Evolutionary conservation across 2,888 invertebrate species (phyloP).

Genomic region (Amphipoea lucens): DNA sequence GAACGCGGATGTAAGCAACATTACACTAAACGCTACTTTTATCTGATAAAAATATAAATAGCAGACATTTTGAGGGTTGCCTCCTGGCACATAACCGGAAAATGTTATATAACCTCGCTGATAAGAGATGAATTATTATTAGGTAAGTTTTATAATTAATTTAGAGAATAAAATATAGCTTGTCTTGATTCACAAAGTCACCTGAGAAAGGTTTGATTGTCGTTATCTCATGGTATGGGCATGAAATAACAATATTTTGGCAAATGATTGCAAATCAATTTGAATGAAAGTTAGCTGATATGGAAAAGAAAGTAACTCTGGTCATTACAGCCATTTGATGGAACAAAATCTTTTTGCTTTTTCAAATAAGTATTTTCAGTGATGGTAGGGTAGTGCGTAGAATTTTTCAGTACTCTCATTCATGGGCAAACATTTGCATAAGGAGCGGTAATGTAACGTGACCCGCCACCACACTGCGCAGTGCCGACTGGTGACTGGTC

Average conservation of each 20-base stretch:
- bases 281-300: neutral
- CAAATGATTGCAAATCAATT: neutral
- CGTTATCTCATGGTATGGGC: neutral
- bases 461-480: conserved; percentile 5
- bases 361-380: conserved; percentile 2
- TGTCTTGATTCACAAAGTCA: neutral
- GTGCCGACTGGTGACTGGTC: neutral
- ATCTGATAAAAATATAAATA: conserved; percentile 28
- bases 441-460: conserved; percentile 8
- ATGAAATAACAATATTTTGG: neutral
- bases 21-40: conserved; percentile 42
- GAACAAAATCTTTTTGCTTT: neutral
- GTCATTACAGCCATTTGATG: neutral
- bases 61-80: conserved; percentile 18
- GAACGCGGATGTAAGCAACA: conserved; percentile 53
- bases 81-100: conserved; percentile 11
- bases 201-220: neutral
- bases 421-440: conserved; percentile 3
- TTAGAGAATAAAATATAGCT: neutral
- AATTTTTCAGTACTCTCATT: conserved; percentile 19
- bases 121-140: conserved; percentile 24
- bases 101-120: conserved; percentile 1
- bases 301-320: neutral
- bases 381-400: neutral
- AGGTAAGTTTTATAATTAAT: neutral